Conservation (phyloP, 2,797 vertebrate species). For the Halcyon leucocephala region DNA sequence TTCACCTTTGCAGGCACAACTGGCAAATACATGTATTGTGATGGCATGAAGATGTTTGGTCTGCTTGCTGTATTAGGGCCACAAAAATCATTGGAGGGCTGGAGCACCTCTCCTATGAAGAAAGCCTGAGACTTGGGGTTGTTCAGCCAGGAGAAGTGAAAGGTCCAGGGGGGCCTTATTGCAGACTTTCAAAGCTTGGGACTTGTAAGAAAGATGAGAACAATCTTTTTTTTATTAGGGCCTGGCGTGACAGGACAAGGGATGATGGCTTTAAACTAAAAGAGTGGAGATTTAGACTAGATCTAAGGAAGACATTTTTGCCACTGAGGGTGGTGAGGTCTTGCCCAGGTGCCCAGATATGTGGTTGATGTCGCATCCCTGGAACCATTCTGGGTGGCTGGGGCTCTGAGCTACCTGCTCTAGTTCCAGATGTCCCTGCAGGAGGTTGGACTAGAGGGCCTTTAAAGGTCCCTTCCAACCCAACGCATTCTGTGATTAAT, state of each 20-base stretch:
- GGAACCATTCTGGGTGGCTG: too few species aligned
- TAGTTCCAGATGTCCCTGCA: background rate
- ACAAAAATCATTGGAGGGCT: background rate
- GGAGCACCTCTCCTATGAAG: background rate
- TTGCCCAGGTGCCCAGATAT: background rate
- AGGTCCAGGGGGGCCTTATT: too few species aligned
- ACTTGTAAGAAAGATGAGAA: background rate
- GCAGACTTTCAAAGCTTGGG: background rate
- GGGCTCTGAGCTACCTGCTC: background rate
- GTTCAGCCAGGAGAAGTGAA: background rate
- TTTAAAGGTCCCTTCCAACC: background rate
- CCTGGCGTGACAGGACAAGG: background rate
- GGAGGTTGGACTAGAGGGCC: background rate
- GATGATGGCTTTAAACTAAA: background rate
- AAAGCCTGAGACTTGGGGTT: background rate
- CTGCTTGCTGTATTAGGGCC: background rate
- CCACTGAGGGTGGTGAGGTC: too few species aligned
- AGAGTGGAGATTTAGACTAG: background rate
- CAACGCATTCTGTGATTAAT: background rate
- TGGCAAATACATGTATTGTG: rapidly evolving
- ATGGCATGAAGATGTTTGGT: background rate
- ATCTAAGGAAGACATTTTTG: background rate
- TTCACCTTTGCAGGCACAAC: rapidly evolving
- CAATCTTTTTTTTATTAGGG: background rate
- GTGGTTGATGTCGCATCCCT: background rate